A percentile compares a stretch with the other conserved stretches of the same genome.
phyloP scores from a whole-genome alignment of 2,113 vertebrate species.

The human (Homo sapiens) region GRCh38 chr21:37678501-37679000 shows the following conservation, averaged over 20 bases:
- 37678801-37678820: neutral
- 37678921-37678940: neutral
- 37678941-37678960: neutral
- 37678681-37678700: too few relatives aligned
- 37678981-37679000: neutral
- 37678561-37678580: neutral
- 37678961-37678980: neutral
- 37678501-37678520: neutral
- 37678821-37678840: neutral
- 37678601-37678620: too few relatives aligned
- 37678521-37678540: neutral
- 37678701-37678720: too few relatives aligned
- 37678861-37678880: neutral
- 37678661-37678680: too few relatives aligned
- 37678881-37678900: neutral
- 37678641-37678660: too few relatives aligned
- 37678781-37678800: rapidly evolving
- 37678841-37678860: neutral
- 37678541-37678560: neutral
- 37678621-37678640: too few relatives aligned
- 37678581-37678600: too few relatives aligned
- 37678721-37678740: neutral
- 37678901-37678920: neutral
- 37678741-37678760: neutral
- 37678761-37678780: neutral